phyloP scores from a whole-genome alignment of 2,113 vertebrate species.

The Sinocyclocheilus rhinocerous region DNA sequence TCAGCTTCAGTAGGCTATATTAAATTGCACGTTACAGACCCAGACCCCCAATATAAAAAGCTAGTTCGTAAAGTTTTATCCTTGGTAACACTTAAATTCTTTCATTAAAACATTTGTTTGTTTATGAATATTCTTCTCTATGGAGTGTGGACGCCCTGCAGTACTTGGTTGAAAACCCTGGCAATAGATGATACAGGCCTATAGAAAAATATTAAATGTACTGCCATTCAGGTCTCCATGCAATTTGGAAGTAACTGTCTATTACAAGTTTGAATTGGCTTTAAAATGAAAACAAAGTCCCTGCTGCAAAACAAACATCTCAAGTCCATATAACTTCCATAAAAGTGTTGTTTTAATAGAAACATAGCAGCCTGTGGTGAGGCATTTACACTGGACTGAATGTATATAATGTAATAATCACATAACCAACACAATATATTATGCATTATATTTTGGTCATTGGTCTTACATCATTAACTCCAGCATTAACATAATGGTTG shows the following conservation, averaged over 20 bases:
- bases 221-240: neutral
- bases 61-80: neutral
- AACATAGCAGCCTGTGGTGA: neutral
- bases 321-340: neutral
- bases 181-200: neutral
- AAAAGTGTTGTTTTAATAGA: neutral
- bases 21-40: neutral
- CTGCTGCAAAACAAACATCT: neutral
- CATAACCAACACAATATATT: neutral
- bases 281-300: neutral
- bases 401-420: neutral
- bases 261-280: slow-evolving; percentile 3
- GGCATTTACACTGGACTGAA: neutral
- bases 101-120: neutral
- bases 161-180: neutral
- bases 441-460: neutral
- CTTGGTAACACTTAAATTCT: too few relatives aligned
- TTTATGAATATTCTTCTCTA: neutral
- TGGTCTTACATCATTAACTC: neutral
- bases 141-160: neutral
- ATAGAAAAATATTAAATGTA: neutral
- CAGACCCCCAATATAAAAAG: neutral
- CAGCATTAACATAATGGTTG: neutral
- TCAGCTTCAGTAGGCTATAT: neutral
- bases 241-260: neutral